phyloP scores from a whole-genome alignment of 2,888 invertebrate genomes.

The Aplocera efformata region DNA sequence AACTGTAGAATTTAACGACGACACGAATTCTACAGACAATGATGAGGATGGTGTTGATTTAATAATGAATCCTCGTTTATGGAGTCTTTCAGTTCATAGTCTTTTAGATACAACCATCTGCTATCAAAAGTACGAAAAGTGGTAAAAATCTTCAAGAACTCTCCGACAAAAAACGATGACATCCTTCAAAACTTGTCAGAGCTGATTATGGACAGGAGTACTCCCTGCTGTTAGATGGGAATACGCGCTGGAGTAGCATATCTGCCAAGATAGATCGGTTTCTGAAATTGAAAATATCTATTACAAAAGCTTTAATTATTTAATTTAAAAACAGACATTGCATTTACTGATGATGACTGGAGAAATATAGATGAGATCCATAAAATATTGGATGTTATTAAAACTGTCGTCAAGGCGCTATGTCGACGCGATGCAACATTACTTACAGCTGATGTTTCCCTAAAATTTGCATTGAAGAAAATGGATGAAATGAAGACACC shows the following conservation, averaged over 20 bases:
- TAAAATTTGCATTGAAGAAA: constrained; percentile 23
- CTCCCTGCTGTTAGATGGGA: too few relatives aligned
- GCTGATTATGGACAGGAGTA: constrained; percentile 20
- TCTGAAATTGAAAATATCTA: constrained; percentile 22
- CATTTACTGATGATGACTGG: constrained; percentile 27
- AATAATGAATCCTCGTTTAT: not conserved
- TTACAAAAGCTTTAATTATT: constrained; percentile 33
- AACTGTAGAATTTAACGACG: too few relatives aligned
- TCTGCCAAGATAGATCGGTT: constrained; percentile 25
- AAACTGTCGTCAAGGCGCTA: constrained; percentile 25
- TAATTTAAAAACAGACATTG: constrained; percentile 26
- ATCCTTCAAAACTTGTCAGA: constrained; percentile 22
- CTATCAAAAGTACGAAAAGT: constrained; percentile 19
- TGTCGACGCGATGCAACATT: constrained; percentile 25
- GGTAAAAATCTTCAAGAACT: too few relatives aligned
- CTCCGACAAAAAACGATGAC: constrained; percentile 18
- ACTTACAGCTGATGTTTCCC: constrained; percentile 25
- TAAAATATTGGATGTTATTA: constrained; percentile 22
- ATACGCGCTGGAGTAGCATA: constrained; percentile 23
- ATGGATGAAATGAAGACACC: too few relatives aligned
- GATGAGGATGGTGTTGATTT: constrained; percentile 10
- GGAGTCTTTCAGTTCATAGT: too few relatives aligned
- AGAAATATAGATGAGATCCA: constrained; percentile 24
- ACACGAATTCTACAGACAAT: too few relatives aligned
- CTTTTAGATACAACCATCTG: constrained; percentile 11